Evolutionary conservation across 2,113 vertebrate genomes (phyloP), one percentile per base, ranked within the genome.

Genomic region (Herpetotheres cachinnans): DNA sequence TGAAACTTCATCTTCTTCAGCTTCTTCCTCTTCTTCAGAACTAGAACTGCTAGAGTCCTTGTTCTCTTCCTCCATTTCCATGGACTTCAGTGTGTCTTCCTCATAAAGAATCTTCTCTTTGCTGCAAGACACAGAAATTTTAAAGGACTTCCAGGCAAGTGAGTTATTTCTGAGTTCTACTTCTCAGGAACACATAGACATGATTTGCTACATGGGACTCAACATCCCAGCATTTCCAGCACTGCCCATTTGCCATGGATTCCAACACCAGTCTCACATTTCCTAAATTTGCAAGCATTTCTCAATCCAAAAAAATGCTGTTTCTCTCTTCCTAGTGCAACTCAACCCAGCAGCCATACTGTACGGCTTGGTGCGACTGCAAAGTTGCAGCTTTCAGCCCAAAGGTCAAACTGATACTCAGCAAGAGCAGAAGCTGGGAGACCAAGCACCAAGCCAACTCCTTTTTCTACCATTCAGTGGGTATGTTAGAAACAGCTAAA

Each of bases 41-140:
- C 98, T 98, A 79, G 98, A 98, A 93, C 98, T 98, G 93, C 98
- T 98, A 0, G 98, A 98, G 63, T 98, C 98, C 56, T 98, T 98
- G 91, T 93, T 98, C 84, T 97, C 97, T 18, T 98, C 98, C 86
- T 98, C 98, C 17, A 32, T 78, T 81, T 98, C 97, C 59, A 94
- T 34, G 11, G 98, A 98, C 87, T 98, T 98, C 32, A 95, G 67
- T 0, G 81, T 97, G 42, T 98, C 98, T 56, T 98, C 97, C 87
- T 98, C 98, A 96, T 97, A 98, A 4, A 98, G 97, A 92, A 98
- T 97, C 94, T 98, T 98, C 95, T 98, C 98, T 90, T 98, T 98
- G 96, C 98, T 98, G 82, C 89, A 90, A 89, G 56, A 95, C 9
- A 95, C 5, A 66, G 24, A 40, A 70, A n/a, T 84, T 50, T 89